Evolutionary conservation across 2,113 vertebrate species (phyloP).

Genomic region (Pollachius pollachius): DNA sequence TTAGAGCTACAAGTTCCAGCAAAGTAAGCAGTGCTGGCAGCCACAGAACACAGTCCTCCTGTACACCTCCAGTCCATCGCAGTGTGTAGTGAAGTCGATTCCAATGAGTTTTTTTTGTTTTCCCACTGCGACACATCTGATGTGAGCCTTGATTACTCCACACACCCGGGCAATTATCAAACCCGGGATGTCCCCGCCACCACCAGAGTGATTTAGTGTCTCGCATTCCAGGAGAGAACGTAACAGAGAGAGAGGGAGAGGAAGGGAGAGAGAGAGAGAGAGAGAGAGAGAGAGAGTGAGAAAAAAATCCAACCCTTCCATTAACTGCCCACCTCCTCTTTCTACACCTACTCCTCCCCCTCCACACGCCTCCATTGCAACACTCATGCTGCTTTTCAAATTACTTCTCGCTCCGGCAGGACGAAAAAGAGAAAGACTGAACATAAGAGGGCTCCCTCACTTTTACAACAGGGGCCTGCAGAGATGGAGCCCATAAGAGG

Average conservation of each 20-base stretch:
- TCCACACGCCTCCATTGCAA: conserved; percentile 22
- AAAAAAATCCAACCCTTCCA: not conserved
- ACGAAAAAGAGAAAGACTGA: conserved; percentile 47
- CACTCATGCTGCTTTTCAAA: conserved; percentile 48
- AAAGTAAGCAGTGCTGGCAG: too few species aligned
- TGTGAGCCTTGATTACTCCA: conserved; percentile 40
- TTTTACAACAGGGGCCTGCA: conserved; percentile 38
- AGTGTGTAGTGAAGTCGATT: conserved; percentile 8
- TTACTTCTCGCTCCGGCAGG: conserved; percentile 42
- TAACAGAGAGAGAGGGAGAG: not conserved
- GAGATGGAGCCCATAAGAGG: not conserved
- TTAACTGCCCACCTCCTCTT: not conserved
- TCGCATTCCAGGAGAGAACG: not conserved
- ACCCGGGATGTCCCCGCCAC: conserved; percentile 1
- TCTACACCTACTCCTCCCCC: conserved; percentile 5
- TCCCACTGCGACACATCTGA: conserved; percentile 25
- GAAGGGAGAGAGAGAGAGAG: not conserved
- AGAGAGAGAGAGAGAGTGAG: not conserved
- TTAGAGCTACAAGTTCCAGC: too few species aligned
- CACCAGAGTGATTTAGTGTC: conserved; percentile 15
- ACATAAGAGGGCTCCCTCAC: conserved; percentile 37
- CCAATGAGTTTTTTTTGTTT: conserved; percentile 28
- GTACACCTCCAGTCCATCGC: not conserved
- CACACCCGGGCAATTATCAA: conserved; percentile 35
- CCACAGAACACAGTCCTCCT: not conserved